Percentiles rank a stretch among this genome's conserved stretches.
phyloP scores from a whole-genome alignment of 2,797 vertebrate species.

The Platyrinchus mystaceus region DNA sequence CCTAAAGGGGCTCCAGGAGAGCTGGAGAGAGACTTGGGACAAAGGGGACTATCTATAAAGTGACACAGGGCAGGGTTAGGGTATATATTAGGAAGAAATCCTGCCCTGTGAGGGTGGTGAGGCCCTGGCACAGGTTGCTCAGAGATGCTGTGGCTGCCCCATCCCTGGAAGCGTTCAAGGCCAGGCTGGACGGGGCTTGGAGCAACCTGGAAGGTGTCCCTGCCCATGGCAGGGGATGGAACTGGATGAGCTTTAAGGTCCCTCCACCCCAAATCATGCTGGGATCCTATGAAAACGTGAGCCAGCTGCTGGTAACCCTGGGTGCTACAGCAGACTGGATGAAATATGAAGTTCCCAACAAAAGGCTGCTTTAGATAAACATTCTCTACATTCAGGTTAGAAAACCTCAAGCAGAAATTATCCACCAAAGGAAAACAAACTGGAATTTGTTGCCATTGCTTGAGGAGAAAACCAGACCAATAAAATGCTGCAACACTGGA shows the following conservation, averaged over 20 bases:
- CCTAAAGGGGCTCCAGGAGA: background rate
- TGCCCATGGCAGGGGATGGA: background rate
- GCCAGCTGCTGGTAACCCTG: background rate
- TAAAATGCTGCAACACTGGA: accelerated
- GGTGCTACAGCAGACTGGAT: background rate
- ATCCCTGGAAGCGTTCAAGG: background rate
- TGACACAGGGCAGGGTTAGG: background rate
- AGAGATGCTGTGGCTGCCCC: background rate
- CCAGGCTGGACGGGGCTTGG: background rate
- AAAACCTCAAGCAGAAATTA: background rate
- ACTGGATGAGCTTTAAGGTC: background rate
- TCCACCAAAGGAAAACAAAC: background rate
- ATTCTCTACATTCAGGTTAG: accelerated
- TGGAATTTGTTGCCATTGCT: background rate
- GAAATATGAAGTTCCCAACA: accelerated
- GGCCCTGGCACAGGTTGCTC: background rate
- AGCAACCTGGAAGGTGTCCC: background rate
- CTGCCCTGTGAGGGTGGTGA: background rate
- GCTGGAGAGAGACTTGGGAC: background rate
- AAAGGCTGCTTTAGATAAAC: background rate
- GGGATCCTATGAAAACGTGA: background rate
- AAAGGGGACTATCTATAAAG: background rate
- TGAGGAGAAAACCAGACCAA: background rate
- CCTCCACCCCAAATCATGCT: background rate
- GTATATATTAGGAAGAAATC: background rate